Evolutionary conservation across 2,888 invertebrate genomes (phyloP).

Genomic region (Adela reaumurella): DNA sequence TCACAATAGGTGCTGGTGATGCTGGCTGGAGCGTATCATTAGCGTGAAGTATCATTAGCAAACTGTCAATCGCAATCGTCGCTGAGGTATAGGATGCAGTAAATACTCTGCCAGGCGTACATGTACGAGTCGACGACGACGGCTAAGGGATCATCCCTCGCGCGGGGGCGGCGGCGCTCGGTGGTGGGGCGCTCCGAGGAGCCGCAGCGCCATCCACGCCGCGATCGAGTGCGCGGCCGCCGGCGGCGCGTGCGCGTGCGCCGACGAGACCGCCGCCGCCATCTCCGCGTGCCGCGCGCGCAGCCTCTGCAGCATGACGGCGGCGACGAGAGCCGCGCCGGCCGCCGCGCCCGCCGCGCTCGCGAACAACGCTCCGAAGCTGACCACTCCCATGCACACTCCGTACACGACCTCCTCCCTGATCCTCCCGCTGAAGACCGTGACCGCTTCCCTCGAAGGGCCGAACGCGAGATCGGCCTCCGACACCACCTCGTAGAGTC

Average conservation of each 20-base stretch:
- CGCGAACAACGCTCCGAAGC: constrained; percentile 85
- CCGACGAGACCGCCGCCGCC: constrained; percentile 43
- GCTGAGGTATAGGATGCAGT: no score
- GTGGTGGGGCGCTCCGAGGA: constrained; percentile 51
- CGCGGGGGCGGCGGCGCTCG: constrained; percentile 27
- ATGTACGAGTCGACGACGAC: no score
- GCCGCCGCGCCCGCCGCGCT: constrained; percentile 84
- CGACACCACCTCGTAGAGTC: constrained; percentile 86
- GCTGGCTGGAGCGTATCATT: no score
- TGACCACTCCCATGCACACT: constrained; percentile 85
- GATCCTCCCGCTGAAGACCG: constrained; percentile 84
- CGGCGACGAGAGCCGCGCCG: constrained; percentile 82
- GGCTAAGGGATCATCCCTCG: constrained; percentile 24
- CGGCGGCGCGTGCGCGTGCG: constrained; percentile 38
- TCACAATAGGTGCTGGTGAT: no score
- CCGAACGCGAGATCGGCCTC: constrained; percentile 89
- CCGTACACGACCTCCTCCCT: constrained; percentile 89
- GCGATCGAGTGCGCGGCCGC: constrained; percentile 63
- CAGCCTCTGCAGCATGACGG: constrained; percentile 76
- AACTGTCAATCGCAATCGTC: no score
- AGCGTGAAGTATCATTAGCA: no score
- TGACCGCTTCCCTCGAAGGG: constrained; percentile 79
- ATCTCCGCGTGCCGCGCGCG: constrained; percentile 68
- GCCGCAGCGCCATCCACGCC: constrained; percentile 70
- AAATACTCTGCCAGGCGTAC: no score